Base-by-base conservation (phyloP, 2,797 vertebrate genomes). In the Otus scops region DNA sequence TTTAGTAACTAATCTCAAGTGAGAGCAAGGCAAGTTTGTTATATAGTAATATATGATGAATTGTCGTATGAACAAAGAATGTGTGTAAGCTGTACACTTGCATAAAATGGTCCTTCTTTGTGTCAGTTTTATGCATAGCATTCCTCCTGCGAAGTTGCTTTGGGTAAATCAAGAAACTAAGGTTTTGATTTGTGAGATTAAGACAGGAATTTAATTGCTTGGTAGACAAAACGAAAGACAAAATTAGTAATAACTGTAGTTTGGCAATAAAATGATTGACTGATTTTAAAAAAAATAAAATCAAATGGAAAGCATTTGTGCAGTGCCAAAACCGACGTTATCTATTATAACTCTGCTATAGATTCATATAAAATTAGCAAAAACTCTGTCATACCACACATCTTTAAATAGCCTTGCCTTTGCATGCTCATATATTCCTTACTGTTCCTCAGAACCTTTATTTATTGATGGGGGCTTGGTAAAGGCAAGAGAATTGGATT, bases 391-490 rank as follows among this genome's bases (percentile, higher is more conserved):
- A 43, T 57, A n/a, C 5, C 34, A 61, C 20, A 1, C n/a, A 59
- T 26, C 34, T 78, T 87, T 63, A 63, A 77, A 59, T 65, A 74
- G 16, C 45, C 8, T 43, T 78, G 19, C 19, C 8, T 84, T 83
- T 54, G 27, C 1, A 0, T 57, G 36, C 3, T 6, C 18, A 17
- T 80, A 7, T 9, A 4, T 69, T 59, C 43, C 9, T 63, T 74
- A 32, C 13, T 84, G 10, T n/a, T 87, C 6, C 39, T 81, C 61
- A 59, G 48, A 81, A 6, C 32, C 24, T 34, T 56, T 57, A n/a
- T 50, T 91, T 85, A 27, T 20, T 64, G 59, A 27, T 39, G 32
- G 3, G 20, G 4, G 4, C 26, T 67, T 11, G 75, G 53, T 63
- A 36, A 59, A 88, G 36, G 22, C 22, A 79, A 71, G 36, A 63